These are phyloP conservation scores for Cossypha dichroa DNA, from an alignment of 2,797 vertebrate species.

Conservation along the genomic window DNA sequence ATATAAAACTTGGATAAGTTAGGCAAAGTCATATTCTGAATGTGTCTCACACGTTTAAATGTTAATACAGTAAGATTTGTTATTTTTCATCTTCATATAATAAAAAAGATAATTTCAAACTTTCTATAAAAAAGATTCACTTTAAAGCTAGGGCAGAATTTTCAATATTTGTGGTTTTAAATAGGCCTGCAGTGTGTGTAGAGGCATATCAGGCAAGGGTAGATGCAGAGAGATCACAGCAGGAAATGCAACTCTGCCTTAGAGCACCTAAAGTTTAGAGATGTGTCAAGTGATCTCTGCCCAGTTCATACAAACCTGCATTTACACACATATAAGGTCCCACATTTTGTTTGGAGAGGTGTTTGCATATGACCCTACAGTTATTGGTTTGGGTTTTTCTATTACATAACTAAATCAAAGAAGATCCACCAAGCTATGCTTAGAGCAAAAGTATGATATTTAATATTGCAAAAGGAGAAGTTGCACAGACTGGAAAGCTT, in stretches of 20 bases:
- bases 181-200: background rate
- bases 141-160: background rate
- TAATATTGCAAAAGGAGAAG: background rate
- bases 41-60: background rate
- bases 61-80: background rate
- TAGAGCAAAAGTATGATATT: background rate
- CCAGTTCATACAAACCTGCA: background rate
- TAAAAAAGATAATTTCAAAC: background rate
- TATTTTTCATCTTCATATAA: background rate
- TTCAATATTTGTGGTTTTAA: background rate
- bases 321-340: background rate
- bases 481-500: background rate
- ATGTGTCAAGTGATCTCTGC: background rate
- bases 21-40: background rate
- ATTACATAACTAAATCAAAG: background rate
- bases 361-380: background rate
- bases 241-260: background rate
- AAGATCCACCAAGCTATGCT: fast-evolving
- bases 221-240: background rate
- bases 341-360: background rate
- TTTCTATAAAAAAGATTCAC: background rate
- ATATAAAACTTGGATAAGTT: background rate
- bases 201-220: background rate
- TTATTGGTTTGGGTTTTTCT: background rate
- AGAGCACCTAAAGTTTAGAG: background rate